phyloP scores from a whole-genome alignment of 2,888 invertebrate genomes.

The Osedax fenrisi region DNA sequence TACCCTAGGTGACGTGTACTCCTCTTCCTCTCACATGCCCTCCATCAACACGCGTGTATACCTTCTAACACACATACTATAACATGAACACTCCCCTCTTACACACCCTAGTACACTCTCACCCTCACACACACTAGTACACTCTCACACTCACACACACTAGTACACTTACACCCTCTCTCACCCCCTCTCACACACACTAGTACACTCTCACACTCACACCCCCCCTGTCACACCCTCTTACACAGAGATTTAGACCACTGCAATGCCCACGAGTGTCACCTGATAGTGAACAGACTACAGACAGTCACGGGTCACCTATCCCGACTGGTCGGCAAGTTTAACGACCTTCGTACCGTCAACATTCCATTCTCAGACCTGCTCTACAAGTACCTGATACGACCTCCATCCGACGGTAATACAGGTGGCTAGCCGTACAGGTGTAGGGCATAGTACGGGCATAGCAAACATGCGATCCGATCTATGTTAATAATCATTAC shows the following conservation, averaged over 20 bases:
- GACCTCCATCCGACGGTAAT: neutral
- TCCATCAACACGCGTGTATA: too few species aligned
- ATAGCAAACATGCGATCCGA: too few species aligned
- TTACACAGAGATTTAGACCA: neutral
- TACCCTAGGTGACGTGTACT: too few species aligned
- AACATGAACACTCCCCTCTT: too few species aligned
- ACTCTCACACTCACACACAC: neutral
- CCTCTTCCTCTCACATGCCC: too few species aligned
- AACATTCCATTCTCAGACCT: neutral
- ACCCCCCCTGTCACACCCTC: neutral
- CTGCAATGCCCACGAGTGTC: neutral
- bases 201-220: neutral
- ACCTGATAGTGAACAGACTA: neutral
- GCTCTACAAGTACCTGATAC: neutral
- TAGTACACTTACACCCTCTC: neutral
- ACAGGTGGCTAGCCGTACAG: neutral
- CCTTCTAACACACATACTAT: too few species aligned
- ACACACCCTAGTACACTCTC: neutral
- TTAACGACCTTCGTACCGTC: neutral
- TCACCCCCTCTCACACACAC: neutral
- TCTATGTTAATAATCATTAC: too few species aligned
- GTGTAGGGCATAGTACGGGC: too few species aligned
- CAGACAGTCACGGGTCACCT: neutral
- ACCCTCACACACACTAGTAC: neutral
- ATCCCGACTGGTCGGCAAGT: neutral